A percentile compares a stretch with the other conserved stretches of the same genome.
phyloP scores from a whole-genome alignment of 2,113 vertebrate genomes.

The Ciconia boyciana region DNA sequence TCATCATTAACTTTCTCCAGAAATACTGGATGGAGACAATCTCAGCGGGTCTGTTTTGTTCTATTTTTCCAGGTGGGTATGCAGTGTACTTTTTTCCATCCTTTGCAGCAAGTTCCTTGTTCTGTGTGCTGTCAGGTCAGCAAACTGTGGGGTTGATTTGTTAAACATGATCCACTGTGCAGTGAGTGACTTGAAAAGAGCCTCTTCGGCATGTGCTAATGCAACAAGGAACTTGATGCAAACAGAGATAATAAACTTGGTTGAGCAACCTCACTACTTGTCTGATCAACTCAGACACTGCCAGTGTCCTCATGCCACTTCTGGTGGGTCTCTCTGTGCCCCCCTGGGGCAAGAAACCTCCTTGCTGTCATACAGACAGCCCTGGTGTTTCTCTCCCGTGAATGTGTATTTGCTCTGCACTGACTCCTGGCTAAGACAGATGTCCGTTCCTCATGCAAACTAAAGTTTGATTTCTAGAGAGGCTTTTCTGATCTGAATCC shows the following conservation, averaged over 20 bases:
- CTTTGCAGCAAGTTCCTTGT: neutral
- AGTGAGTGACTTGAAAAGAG: neutral
- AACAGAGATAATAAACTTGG: neutral
- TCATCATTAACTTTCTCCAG: neutral
- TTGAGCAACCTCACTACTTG: neutral
- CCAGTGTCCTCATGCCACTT: neutral
- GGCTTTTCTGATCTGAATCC: neutral
- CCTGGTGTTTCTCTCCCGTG: neutral
- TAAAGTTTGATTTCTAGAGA: neutral
- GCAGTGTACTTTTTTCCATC: neutral
- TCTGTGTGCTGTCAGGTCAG: neutral
- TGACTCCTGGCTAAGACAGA: neutral
- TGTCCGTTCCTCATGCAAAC: rapidly evolving
- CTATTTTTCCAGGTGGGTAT: neutral
- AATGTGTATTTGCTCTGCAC: neutral
- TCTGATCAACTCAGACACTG: neutral
- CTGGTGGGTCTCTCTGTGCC: neutral
- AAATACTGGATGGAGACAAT: neutral
- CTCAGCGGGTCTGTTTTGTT: neutral
- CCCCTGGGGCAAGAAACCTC: neutral
- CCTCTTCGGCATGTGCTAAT: neutral
- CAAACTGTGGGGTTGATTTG: neutral
- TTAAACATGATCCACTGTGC: neutral
- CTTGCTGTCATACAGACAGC: neutral
- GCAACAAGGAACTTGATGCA: neutral